Evolutionary conservation across 2,113 vertebrate species (phyloP).

Genomic region (Elachura formosa): DNA sequence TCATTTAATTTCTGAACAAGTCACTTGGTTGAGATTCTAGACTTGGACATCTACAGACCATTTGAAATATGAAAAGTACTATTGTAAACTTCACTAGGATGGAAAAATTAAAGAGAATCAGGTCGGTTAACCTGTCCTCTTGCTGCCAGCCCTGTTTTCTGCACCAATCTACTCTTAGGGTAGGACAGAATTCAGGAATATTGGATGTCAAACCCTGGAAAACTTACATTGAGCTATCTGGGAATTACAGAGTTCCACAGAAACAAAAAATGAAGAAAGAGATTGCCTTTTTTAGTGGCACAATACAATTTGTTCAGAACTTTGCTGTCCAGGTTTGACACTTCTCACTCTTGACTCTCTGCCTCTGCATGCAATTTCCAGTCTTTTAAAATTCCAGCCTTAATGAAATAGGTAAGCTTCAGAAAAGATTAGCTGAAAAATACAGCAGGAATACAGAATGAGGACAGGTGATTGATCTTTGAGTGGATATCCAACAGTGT

Average conservation of each 20-base stretch:
- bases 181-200: not conserved
- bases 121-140: not conserved
- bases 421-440: conserved; percentile 77
- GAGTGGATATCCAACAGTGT: conserved; percentile 75
- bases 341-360: conserved; percentile 43
- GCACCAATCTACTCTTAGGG: not conserved
- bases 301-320: conserved; percentile 34
- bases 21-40: not conserved
- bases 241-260: not conserved
- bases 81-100: not conserved
- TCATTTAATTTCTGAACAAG: not conserved
- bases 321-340: conserved; percentile 39
- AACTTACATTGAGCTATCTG: not conserved
- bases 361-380: conserved; percentile 49
- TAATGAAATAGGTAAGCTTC: conserved; percentile 73
- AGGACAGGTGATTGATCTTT: conserved; percentile 77
- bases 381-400: conserved; percentile 71
- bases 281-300: conserved; percentile 31
- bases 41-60: not conserved
- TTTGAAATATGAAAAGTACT: not conserved
- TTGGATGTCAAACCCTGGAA: not conserved
- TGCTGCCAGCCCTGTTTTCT: not conserved
- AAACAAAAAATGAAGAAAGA: conserved; percentile 50
- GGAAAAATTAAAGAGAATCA: not conserved
- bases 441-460: conserved; percentile 75